Percentiles rank a stretch among this genome's conserved stretches.
Conservation (phyloP, 2,888 invertebrate genomes). For the Thyatira batis region DNA sequence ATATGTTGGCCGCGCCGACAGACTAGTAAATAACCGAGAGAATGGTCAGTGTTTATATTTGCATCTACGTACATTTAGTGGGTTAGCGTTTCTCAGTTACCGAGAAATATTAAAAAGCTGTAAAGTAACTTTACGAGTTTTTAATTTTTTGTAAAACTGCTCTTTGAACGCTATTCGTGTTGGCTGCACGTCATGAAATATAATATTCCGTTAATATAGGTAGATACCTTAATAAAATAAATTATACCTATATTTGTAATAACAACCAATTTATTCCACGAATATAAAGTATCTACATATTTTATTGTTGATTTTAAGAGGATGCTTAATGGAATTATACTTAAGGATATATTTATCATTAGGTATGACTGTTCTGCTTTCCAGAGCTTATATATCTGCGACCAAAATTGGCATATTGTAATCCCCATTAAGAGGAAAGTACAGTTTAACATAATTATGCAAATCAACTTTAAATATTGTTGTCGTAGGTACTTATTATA, state of each 20-base stretch:
- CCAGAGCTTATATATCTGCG: no score
- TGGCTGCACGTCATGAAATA: not conserved
- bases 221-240: not conserved
- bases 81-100: conserved; percentile 19
- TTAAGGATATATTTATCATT: not conserved
- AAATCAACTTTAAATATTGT: no score
- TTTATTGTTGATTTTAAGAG: not conserved
- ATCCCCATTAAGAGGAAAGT: no score
- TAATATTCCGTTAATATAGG: not conserved
- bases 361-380: not conserved
- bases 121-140: not conserved
- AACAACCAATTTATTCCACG: not conserved
- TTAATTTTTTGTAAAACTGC: conserved; percentile 1
- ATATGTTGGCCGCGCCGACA: conserved; percentile 36
- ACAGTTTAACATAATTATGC: no score
- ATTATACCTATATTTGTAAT: not conserved
- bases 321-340: no score
- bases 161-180: not conserved
- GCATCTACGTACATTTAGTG: conserved; percentile 15
- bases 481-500: no score
- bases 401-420: no score
- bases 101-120: conserved; percentile 3
- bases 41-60: conserved; percentile 22
- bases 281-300: not conserved
- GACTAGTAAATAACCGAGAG: conserved; percentile 38